phyloP scores from a whole-genome alignment of 2,888 invertebrate genomes.

The Scaptomyza reducta region DNA sequence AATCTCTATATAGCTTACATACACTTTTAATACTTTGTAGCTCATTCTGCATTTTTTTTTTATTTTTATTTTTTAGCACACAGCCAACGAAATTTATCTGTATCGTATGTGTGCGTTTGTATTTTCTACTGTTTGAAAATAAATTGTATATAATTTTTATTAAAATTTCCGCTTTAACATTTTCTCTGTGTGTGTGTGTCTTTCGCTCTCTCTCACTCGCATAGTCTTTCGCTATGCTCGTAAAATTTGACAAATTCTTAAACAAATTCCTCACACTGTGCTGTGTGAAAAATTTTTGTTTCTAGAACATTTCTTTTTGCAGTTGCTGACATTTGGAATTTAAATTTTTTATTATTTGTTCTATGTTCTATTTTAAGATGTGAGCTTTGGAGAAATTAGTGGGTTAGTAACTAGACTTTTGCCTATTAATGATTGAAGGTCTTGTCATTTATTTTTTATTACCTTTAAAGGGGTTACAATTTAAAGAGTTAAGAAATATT shows the following conservation, averaged over 20 bases:
- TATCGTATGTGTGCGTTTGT: constrained; percentile 24
- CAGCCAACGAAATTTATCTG: constrained; percentile 3
- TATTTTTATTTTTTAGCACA: constrained; percentile 23
- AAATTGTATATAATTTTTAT: constrained; percentile 77
- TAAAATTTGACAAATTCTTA: constrained; percentile 42
- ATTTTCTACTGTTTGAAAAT: constrained; percentile 69
- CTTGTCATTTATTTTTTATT: neutral
- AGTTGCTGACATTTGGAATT: constrained; percentile 35
- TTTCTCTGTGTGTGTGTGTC: constrained; percentile 26
- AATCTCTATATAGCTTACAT: constrained; percentile 40
- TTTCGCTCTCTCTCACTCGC: constrained; percentile 8
- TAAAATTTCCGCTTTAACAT: constrained; percentile 76
- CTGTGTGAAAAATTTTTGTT: constrained; percentile 14
- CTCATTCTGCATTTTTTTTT: constrained; percentile 31
- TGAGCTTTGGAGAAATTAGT: constrained; percentile 20
- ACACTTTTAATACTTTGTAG: constrained; percentile 49
- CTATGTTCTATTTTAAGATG: constrained; percentile 32
- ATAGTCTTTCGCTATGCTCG: constrained; percentile 20
- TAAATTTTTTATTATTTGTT: neutral
- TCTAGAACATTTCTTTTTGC: constrained; percentile 27
- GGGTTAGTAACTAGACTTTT: neutral
- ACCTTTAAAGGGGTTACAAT: neutral
- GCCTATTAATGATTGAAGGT: constrained; percentile 9
- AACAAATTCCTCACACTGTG: constrained; percentile 38
- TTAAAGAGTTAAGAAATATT: neutral